These are phyloP conservation scores for Rotaria sp. DNA, from an alignment of 2,888 invertebrate genomes.

Conservation along the genomic window DNA sequence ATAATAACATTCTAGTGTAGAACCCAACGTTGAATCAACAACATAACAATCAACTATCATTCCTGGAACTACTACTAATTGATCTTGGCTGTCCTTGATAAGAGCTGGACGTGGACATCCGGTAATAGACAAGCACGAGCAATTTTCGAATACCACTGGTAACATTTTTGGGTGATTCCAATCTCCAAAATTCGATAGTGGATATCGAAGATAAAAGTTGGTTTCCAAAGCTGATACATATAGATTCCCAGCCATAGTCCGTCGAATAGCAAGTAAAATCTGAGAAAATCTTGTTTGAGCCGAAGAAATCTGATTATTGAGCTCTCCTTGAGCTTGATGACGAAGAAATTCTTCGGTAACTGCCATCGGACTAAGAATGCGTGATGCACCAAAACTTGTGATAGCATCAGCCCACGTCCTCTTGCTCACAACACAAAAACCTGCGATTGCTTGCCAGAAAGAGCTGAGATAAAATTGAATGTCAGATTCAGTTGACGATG, in stretches of 20 bases:
- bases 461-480: not conserved
- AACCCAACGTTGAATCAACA: too few relatives aligned
- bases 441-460: not conserved
- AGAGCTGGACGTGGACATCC: too few relatives aligned
- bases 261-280: not conserved
- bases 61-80: too few relatives aligned
- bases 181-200: too few relatives aligned
- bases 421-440: not conserved
- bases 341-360: not conserved
- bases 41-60: too few relatives aligned
- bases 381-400: not conserved
- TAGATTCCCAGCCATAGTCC: not conserved
- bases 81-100: too few relatives aligned
- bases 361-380: not conserved
- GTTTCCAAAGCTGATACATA: too few relatives aligned
- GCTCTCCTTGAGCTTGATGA: not conserved
- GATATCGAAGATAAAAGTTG: too few relatives aligned
- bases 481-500: not conserved
- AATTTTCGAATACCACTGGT: too few relatives aligned
- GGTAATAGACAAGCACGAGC: too few relatives aligned
- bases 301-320: not conserved
- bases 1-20: too few relatives aligned
- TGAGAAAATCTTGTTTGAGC: not conserved
- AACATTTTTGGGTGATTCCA: too few relatives aligned
- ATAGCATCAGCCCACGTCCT: not conserved